Percentiles rank a stretch among this genome's conserved stretches.
Evolutionary conservation across 2,113 vertebrate species (phyloP).

Genomic region (Amphilophus citrinellus): DNA sequence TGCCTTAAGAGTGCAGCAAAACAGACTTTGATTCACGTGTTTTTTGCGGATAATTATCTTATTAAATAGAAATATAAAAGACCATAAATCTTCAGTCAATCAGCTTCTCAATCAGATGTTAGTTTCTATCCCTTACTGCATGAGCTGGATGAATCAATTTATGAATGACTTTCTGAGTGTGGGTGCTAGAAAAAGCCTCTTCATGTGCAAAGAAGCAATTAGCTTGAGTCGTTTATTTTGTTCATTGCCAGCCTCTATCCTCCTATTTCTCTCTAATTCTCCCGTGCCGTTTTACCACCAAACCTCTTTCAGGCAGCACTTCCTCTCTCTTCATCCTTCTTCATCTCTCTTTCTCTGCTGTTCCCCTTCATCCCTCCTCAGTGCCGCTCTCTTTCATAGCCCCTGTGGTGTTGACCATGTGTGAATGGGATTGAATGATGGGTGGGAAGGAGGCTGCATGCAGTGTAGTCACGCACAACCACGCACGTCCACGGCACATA

Average conservation of each 20-base stretch:
- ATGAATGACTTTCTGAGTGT: constrained; percentile 62
- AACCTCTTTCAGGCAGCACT: constrained; percentile 58
- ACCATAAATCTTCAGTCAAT: constrained; percentile 6
- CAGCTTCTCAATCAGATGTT: constrained; percentile 40
- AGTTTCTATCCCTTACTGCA: constrained; percentile 29
- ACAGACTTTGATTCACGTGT: constrained; percentile 18
- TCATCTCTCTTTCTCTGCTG: constrained; percentile 54
- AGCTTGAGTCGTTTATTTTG: constrained; percentile 61
- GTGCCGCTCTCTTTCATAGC: constrained; percentile 26
- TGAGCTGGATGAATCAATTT: constrained; percentile 56
- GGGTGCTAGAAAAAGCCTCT: constrained; percentile 53
- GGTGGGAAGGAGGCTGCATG: constrained; percentile 47
- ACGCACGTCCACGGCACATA: constrained; percentile 23
- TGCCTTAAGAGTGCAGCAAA: background rate
- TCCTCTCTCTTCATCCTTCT: constrained; percentile 60
- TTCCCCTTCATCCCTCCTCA: constrained; percentile 51
- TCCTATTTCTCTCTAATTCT: constrained; percentile 56
- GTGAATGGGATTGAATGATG: constrained; percentile 70
- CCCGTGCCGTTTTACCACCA: constrained; percentile 55
- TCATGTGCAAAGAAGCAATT: constrained; percentile 73
- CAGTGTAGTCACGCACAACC: constrained; percentile 23
- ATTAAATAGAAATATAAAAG: constrained; percentile 21
- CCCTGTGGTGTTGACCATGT: constrained; percentile 69
- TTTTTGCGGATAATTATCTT: constrained; percentile 16
- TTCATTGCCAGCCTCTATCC: constrained; percentile 56